These are phyloP conservation scores for Drosophila anomalata DNA, from an alignment of 2,888 invertebrate genomes.

Conservation along the genomic window DNA sequence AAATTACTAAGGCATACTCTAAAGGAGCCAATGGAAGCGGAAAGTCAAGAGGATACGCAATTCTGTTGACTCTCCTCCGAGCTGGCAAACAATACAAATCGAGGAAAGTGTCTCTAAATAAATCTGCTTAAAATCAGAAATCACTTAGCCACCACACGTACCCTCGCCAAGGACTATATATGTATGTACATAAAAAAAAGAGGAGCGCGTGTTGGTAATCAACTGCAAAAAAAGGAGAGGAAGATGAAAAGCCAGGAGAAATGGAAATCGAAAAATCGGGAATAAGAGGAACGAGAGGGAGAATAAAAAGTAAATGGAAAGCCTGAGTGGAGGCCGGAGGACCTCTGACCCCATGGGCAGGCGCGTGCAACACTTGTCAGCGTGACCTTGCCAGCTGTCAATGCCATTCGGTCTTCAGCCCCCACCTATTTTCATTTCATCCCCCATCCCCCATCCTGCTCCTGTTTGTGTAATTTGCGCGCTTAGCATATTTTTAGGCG, in stretches of 20 bases:
- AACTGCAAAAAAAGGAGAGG: constrained; percentile 50
- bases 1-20: constrained; percentile 8
- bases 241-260: constrained; percentile 14
- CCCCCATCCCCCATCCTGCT: neutral
- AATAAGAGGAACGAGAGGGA: neutral
- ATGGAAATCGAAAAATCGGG: constrained; percentile 7
- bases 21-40: constrained; percentile 1
- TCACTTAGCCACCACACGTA: constrained; percentile 49
- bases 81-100: constrained; percentile 46
- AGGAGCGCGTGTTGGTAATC: constrained; percentile 71
- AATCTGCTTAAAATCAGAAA: constrained; percentile 64
- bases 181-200: constrained; percentile 16
- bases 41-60: constrained; percentile 19
- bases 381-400: constrained; percentile 73
- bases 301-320: constrained; percentile 30
- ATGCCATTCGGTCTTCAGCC: constrained; percentile 51
- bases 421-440: neutral
- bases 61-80: constrained; percentile 27
- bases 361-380: constrained; percentile 80
- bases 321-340: constrained; percentile 3
- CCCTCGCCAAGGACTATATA: neutral
- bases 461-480: constrained; percentile 54
- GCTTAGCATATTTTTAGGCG: constrained; percentile 61
- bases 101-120: constrained; percentile 51
- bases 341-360: constrained; percentile 38